These are phyloP conservation scores for Agriopis aurantiaria DNA, from an alignment of 2,888 invertebrate species.

Conservation along the genomic window DNA sequence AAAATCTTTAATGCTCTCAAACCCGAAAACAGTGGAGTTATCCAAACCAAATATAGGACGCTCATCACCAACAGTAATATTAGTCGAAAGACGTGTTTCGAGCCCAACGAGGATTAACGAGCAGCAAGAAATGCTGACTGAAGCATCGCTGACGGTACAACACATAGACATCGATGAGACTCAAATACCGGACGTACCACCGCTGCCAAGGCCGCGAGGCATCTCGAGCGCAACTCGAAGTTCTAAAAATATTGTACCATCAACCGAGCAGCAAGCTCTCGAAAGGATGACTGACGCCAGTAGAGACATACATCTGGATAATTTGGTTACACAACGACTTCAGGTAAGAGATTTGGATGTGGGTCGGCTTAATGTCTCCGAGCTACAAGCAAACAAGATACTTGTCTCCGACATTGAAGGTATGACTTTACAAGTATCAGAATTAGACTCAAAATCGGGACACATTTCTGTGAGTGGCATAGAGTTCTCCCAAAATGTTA, in stretches of 20 bases:
- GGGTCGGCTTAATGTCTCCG: slow-evolving; percentile 91
- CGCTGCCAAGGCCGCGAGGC: slow-evolving; percentile 72
- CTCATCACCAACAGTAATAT: slow-evolving; percentile 87
- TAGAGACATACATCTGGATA: slow-evolving; percentile 77
- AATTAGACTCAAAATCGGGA: slow-evolving; percentile 90
- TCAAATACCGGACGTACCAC: slow-evolving; percentile 77
- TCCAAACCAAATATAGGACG: slow-evolving; percentile 85
- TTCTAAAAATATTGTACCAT: slow-evolving; percentile 53
- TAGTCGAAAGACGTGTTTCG: slow-evolving; percentile 87
- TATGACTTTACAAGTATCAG: slow-evolving; percentile 89
- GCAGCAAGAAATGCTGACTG: slow-evolving; percentile 87
- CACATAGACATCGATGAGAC: slow-evolving; percentile 87
- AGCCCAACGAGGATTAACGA: slow-evolving; percentile 87
- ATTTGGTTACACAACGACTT: slow-evolving; percentile 87
- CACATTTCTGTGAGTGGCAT: slow-evolving; percentile 89
- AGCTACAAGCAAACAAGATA: slow-evolving; percentile 92
- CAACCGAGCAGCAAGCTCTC: slow-evolving; percentile 64
- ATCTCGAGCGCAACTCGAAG: slow-evolving; percentile 49
- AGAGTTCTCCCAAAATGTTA: slow-evolving; percentile 89
- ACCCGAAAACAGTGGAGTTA: slow-evolving; percentile 84
- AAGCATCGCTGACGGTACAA: slow-evolving; percentile 89
- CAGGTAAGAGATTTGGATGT: slow-evolving; percentile 92
- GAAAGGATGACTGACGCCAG: slow-evolving; percentile 69
- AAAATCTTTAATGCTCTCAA: slow-evolving; percentile 84
- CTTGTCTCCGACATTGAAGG: slow-evolving; percentile 94